Conservation (phyloP, 2,888 invertebrate species). For the Alitta virens region DNA sequence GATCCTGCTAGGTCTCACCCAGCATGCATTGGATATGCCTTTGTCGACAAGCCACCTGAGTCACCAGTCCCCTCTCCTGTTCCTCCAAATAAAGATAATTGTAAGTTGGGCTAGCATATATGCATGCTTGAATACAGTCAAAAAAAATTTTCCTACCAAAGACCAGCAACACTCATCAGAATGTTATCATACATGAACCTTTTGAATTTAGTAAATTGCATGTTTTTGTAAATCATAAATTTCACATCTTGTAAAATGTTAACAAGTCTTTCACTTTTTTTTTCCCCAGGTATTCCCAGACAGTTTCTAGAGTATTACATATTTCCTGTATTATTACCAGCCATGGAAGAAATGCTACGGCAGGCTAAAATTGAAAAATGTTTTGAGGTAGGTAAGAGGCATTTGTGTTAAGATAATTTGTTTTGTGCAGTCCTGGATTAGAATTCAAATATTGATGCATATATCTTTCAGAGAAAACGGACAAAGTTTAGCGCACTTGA, state of each 20-base stretch:
- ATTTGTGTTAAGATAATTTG: not conserved
- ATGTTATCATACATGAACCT: too few species aligned
- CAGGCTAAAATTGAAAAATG: slow-evolving; percentile 54
- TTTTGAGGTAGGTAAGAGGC: slow-evolving; percentile 46
- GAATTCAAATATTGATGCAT: too few species aligned
- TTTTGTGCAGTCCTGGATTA: not conserved
- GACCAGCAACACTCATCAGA: too few species aligned
- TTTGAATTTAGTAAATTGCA: too few species aligned
- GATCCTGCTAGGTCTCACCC: slow-evolving; percentile 50
- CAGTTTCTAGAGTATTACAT: slow-evolving; percentile 54
- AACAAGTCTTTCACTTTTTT: not conserved
- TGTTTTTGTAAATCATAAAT: too few species aligned
- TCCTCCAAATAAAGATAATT: slow-evolving; percentile 42
- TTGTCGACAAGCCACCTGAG: slow-evolving; percentile 45
- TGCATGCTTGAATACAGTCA: not conserved
- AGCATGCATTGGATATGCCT: slow-evolving; percentile 48
- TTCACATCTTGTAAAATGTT: too few species aligned
- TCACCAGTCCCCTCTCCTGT: slow-evolving; percentile 40
- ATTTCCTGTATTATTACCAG: slow-evolving; percentile 53
- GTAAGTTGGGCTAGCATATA: slow-evolving; percentile 32
- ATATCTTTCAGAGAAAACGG: slow-evolving; percentile 47
- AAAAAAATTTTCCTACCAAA: not conserved
- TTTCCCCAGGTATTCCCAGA: slow-evolving; percentile 43
- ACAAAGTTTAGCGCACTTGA: slow-evolving; percentile 57
- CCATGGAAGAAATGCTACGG: slow-evolving; percentile 52